Percentiles rank a stretch among this genome's conserved stretches.
These are phyloP conservation scores for Heterohyrax brucei DNA, from an alignment of 2,797 vertebrate genomes.

Conservation along the genomic window DNA sequence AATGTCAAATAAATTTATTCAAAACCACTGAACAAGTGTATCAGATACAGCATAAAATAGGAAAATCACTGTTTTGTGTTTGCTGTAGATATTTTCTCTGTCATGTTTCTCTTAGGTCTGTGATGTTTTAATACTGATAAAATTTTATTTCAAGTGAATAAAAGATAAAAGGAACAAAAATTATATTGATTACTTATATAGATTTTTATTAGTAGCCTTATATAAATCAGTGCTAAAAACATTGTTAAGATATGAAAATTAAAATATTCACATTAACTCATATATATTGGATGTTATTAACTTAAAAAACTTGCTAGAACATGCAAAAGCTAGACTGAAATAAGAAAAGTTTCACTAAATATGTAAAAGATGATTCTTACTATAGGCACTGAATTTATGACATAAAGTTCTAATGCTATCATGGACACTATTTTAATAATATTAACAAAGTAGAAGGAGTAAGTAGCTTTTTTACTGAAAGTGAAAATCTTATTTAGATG, in stretches of 20 bases:
- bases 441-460: constrained; percentile 4
- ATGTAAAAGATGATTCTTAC: background rate
- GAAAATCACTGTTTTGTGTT: constrained; percentile 57
- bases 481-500: background rate
- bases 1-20: constrained; percentile 59
- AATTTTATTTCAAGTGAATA: constrained; percentile 17
- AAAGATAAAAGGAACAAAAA: background rate
- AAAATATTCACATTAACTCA: background rate
- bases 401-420: background rate
- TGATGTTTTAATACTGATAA: constrained; percentile 29
- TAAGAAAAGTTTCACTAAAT: background rate
- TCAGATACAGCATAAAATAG: constrained; percentile 36
- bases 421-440: background rate
- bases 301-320: background rate
- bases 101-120: constrained; percentile 43
- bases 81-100: background rate
- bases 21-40: constrained; percentile 54
- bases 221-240: constrained; percentile 46
- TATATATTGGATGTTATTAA: background rate
- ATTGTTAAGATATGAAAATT: constrained; percentile 43
- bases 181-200: constrained; percentile 27
- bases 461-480: constrained; percentile 7
- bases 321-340: constrained; percentile 24
- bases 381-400: background rate
- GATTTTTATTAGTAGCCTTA: constrained; percentile 48